Conservation (phyloP, 2,113 vertebrate genomes). For the Osmerus mordax region DNA sequence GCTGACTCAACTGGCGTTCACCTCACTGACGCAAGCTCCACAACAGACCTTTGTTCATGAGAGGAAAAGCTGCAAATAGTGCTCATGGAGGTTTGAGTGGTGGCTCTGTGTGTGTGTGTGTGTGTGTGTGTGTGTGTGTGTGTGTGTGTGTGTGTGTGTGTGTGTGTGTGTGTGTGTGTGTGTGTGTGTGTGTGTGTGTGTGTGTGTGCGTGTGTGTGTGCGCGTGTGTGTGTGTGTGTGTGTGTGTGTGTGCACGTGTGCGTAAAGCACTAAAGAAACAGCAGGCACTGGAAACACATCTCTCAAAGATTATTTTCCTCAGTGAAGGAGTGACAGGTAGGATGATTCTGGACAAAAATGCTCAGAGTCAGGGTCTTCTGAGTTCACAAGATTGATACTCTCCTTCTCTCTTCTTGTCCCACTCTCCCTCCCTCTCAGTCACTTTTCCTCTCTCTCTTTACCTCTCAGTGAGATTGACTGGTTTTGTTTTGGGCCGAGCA, state of each 20-base stretch:
- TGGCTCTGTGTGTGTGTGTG: not conserved
- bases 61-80: not conserved
- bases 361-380: conserved; percentile 36
- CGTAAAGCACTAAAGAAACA: not conserved
- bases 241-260: not conserved
- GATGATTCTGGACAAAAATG: conserved; percentile 23
- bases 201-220: conserved; percentile 2
- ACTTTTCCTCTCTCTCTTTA: not conserved
- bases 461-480: conserved; percentile 61
- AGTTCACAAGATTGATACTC: conserved; percentile 57
- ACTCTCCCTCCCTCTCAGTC: conserved; percentile 11
- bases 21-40: conserved; percentile 26
- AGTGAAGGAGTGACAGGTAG: conserved; percentile 24
- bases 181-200: conserved; percentile 2
- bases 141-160: not conserved
- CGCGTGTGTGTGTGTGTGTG: not conserved
- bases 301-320: conserved; percentile 16
- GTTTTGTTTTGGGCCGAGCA: conserved; percentile 53
- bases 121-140: conserved; percentile 2
- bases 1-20: conserved; percentile 60
- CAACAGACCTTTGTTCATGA: conserved; percentile 42
- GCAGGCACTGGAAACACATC: not conserved
- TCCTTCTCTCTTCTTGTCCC: conserved; percentile 22
- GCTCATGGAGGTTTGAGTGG: conserved; percentile 10
- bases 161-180: not conserved